Conservation (phyloP, 2,888 invertebrate species). For the Vesta saturnalis region DNA sequence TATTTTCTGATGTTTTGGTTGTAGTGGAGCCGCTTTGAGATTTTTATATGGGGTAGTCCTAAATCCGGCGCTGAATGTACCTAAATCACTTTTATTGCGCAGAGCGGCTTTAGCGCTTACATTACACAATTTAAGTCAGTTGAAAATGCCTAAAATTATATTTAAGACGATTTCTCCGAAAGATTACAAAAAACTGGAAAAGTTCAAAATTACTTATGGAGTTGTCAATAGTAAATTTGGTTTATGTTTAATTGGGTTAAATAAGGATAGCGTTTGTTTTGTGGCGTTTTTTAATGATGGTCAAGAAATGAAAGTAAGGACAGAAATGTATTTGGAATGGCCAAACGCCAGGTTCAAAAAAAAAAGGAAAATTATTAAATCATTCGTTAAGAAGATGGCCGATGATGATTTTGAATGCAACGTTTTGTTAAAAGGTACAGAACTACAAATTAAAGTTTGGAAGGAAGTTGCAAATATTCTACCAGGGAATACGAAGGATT, state of each 20-base stretch:
- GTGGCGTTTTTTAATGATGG: constrained; percentile 47
- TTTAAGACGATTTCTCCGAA: constrained; percentile 7
- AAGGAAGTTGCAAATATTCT: constrained; percentile 51
- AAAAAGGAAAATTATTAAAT: constrained; percentile 42
- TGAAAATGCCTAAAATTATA: not conserved
- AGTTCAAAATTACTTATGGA: constrained; percentile 48
- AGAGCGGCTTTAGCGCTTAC: too few species aligned
- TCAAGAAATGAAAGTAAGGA: constrained; percentile 44
- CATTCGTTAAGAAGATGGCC: constrained; percentile 42
- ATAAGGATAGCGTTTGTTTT: constrained; percentile 48
- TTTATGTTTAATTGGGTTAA: constrained; percentile 48
- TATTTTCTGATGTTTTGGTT: too few species aligned
- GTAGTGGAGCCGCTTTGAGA: too few species aligned
- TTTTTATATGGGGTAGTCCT: too few species aligned
- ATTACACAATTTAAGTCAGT: not conserved
- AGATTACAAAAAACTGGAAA: constrained; percentile 40
- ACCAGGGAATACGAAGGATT: constrained; percentile 53
- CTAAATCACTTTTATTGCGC: too few species aligned
- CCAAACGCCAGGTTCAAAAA: constrained; percentile 48
- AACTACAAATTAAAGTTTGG: constrained; percentile 57
- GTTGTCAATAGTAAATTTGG: constrained; percentile 49
- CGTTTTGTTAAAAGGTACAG: constrained; percentile 54
- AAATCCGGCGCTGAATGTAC: too few species aligned
- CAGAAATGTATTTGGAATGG: constrained; percentile 48
- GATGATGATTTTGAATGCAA: constrained; percentile 39